phyloP scores from a whole-genome alignment of 2,797 vertebrate genomes.

The Sciurus carolinensis region DNA sequence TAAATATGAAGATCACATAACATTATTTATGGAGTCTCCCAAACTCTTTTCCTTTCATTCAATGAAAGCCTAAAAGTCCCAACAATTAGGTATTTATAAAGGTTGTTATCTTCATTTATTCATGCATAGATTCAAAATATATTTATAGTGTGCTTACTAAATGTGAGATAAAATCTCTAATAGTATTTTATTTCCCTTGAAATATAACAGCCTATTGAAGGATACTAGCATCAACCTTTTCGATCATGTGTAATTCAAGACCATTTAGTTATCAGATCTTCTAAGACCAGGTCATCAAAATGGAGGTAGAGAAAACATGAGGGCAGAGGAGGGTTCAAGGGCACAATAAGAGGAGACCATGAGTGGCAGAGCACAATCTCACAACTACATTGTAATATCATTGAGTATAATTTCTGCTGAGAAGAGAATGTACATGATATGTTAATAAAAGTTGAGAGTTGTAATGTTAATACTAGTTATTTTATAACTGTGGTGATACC shows the following conservation, averaged over 20 bases:
- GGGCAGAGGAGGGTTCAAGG: background rate
- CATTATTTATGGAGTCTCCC: background rate
- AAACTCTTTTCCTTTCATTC: background rate
- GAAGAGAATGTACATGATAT: background rate
- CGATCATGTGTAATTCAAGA: background rate
- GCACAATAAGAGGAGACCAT: background rate
- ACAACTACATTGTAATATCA: background rate
- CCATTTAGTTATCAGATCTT: background rate
- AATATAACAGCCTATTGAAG: background rate
- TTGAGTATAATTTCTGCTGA: background rate
- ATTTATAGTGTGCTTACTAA: background rate
- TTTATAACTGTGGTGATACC: background rate
- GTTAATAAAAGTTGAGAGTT: background rate
- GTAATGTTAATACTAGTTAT: background rate
- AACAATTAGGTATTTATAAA: background rate
- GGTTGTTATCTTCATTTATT: constrained; percentile 16
- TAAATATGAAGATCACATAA: background rate
- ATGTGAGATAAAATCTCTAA: background rate
- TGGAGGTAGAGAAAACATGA: background rate
- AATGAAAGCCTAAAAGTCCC: background rate
- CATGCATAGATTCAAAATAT: background rate
- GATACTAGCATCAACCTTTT: background rate
- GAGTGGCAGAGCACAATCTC: background rate
- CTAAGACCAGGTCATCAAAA: background rate
- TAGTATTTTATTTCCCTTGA: background rate